Conservation (phyloP, 2,113 vertebrate genomes). For the Meles meles region DNA sequence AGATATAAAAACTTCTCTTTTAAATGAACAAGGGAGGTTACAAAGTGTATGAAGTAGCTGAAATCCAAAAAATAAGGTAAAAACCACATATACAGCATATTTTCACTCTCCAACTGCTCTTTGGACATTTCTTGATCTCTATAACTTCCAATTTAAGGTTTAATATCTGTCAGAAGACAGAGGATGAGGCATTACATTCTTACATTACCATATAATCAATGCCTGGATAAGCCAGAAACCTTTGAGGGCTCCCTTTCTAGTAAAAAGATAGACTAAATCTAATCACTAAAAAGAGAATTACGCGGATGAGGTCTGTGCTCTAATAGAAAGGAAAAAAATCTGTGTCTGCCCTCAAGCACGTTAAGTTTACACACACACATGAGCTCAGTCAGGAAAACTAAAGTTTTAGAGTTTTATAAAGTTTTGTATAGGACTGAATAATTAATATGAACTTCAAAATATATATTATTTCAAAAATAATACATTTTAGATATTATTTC, state of each 20-base stretch:
- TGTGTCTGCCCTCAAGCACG: neutral
- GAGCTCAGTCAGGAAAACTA: neutral
- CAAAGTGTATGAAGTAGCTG: neutral
- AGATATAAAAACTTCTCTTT: neutral
- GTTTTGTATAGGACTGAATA: neutral
- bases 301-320: neutral
- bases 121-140: neutral
- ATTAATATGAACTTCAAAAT: neutral
- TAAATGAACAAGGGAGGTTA: neutral
- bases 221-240: neutral
- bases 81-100: neutral
- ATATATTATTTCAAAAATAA: neutral
- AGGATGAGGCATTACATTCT: neutral
- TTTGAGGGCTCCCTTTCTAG: neutral
- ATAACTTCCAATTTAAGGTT: neutral
- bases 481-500: neutral
- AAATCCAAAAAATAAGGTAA: neutral
- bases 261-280: neutral
- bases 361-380: neutral
- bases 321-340: neutral
- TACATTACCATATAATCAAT: neutral
- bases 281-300: neutral
- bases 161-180: neutral
- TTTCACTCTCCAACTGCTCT: neutral
- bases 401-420: neutral